Conservation (phyloP, 2,113 vertebrate species). For the Zeus faber region DNA sequence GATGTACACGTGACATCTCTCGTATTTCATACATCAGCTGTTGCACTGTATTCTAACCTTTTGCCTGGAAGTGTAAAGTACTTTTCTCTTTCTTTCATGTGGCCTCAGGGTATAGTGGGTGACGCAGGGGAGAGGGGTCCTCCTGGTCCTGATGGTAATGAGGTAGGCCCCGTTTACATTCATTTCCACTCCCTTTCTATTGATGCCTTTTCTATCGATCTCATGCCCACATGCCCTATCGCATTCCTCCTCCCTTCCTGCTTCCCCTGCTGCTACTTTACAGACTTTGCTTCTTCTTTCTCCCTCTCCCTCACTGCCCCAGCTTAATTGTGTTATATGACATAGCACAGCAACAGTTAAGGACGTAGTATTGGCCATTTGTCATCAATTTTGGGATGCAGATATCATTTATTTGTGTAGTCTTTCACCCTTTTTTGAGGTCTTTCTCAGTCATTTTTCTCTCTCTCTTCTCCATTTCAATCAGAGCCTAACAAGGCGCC, state of each 20-base stretch:
- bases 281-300: not conserved
- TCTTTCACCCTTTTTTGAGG: too few species aligned
- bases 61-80: too few species aligned
- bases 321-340: too few species aligned
- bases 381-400: too few species aligned
- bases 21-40: too few species aligned
- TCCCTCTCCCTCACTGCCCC: not conserved
- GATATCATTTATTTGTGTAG: too few species aligned
- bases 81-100: too few species aligned
- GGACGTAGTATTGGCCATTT: too few species aligned
- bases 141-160: conserved; percentile 88
- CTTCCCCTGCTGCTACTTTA: not conserved
- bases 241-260: not conserved
- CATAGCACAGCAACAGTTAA: too few species aligned
- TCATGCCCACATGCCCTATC: not conserved
- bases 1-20: too few species aligned
- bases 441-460: too few species aligned
- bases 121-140: conserved; percentile 87
- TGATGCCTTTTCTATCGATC: not conserved
- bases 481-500: not conserved
- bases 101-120: conserved; percentile 83
- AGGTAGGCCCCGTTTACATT: conserved; percentile 74
- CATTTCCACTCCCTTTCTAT: not conserved
- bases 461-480: not conserved
- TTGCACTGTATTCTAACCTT: too few species aligned